Evolutionary conservation across 2,888 invertebrate genomes (phyloP).

Genomic region (Eupithecia tripunctaria): DNA sequence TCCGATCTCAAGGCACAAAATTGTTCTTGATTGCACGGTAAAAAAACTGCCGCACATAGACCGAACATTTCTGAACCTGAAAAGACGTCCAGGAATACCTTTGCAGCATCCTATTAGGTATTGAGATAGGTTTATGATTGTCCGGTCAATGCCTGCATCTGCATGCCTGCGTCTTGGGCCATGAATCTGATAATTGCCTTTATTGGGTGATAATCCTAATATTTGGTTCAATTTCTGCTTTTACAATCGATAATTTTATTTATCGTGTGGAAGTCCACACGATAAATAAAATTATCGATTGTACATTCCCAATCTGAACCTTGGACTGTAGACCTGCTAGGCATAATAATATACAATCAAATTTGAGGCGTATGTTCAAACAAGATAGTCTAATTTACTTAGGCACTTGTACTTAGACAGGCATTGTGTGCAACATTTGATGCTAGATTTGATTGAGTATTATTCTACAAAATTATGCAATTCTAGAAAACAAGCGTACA

Average conservation of each 20-base stretch:
- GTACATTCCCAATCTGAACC: neutral
- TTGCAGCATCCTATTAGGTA: too few relatives aligned
- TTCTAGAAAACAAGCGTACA: constrained; percentile 13
- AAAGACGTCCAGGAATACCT: too few relatives aligned
- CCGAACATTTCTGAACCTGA: too few relatives aligned
- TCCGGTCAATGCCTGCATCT: too few relatives aligned
- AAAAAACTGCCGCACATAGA: neutral
- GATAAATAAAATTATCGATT: too few relatives aligned
- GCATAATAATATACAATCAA: neutral
- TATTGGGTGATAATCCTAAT: neutral
- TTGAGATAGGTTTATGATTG: too few relatives aligned
- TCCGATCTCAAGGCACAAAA: too few relatives aligned
- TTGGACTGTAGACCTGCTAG: neutral
- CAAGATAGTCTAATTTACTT: constrained; percentile 34
- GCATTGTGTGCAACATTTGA: neutral
- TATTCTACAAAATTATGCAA: constrained; percentile 1
- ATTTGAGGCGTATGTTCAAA: constrained; percentile 9
- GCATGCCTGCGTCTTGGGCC: too few relatives aligned
- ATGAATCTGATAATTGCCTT: neutral
- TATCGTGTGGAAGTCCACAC: neutral
- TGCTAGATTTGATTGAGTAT: neutral
- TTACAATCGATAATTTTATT: neutral
- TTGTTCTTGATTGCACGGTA: neutral
- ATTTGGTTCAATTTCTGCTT: neutral
- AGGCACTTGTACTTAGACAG: too few relatives aligned